These are phyloP conservation scores for Nothoprocta perdicaria DNA, from an alignment of 2,113 vertebrate genomes.

Conservation along the genomic window DNA sequence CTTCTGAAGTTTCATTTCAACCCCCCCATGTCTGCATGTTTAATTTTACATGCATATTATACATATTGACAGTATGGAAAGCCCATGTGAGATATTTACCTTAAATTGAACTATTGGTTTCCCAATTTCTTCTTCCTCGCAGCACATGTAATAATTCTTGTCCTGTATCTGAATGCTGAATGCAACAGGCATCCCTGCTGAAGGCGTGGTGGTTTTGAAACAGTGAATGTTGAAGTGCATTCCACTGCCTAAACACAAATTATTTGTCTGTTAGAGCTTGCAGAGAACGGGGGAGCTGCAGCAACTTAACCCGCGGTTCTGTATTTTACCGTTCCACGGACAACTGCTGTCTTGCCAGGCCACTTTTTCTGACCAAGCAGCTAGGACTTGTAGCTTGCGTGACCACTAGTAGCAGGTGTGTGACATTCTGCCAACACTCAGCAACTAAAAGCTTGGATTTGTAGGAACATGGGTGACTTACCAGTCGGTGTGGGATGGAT, in stretches of 20 bases:
- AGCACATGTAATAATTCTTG: conserved; percentile 59
- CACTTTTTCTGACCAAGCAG: neutral
- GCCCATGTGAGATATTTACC: conserved; percentile 17
- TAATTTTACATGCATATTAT: fast-evolving
- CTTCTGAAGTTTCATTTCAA: neutral
- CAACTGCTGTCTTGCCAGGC: neutral
- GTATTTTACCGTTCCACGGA: neutral
- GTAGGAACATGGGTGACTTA: neutral
- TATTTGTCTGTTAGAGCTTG: neutral
- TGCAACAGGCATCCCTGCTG: conserved; percentile 49
- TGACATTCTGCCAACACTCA: neutral
- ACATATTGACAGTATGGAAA: neutral
- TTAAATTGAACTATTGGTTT: conserved; percentile 33
- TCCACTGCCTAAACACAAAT: conserved; percentile 36
- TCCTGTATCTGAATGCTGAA: conserved; percentile 19
- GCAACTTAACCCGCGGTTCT: fast-evolving
- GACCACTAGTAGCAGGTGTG: neutral
- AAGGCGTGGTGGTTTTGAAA: conserved; percentile 11
- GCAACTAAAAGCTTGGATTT: neutral
- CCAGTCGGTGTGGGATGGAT: neutral
- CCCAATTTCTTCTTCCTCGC: conserved; percentile 32
- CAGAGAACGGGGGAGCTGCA: neutral
- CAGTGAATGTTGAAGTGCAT: conserved; percentile 64
- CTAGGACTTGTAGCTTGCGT: neutral
- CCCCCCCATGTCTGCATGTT: neutral